Evolutionary conservation across 2,113 vertebrate species (phyloP), one percentile per base, ranked within the genome.

Genomic region (Semnopithecus entellus): DNA sequence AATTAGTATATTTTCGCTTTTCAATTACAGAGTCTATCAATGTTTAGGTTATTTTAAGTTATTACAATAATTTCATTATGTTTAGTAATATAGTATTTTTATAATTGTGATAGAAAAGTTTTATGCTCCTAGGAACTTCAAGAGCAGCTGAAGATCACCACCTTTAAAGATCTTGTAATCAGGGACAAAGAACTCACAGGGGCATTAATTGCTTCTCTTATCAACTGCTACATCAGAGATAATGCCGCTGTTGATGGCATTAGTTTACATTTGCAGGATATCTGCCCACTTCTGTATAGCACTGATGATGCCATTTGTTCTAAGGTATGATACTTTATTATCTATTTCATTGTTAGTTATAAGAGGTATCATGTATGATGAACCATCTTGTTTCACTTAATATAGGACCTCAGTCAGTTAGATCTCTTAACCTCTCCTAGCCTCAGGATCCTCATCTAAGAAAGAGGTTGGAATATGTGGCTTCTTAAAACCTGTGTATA

Each of bases 171-270:
- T 84, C 95, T 99, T 43, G 99, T 99, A 61, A 99, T 99, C 95
- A 98, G 99, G 83, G 99, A 99, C 76, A 99, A 99, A 95, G 99
- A 99, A 97, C 96, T 99, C 97, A 99, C 99, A 0, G 99, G 99
- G 40, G 99, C 99, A 0, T 99, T 99, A 40, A 99, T 99, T 97
- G 99, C 99, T 0, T 99, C 99, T 27, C 99, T 99, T 82, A 99
- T 99, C 98, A 99, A 99, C 97, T 99, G 99, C 91, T 99, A 99
- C 68, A 99, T 99, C 98, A 99, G 99, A 98, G 99, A 99, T 98
- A 99, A 99, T 0, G 99, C 99, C 38, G 99, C 99, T 43, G 99
- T 99, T 45, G 99, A 99, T 97, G 99, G 99, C 83, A 99, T 99
- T 97, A 99, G 99, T 97, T 98, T 98, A 91, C 99, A 99, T 97